Evolutionary conservation across 1,140 invertebrate genomes (phyloP).

Genomic region (Heterodera carotae): DNA sequence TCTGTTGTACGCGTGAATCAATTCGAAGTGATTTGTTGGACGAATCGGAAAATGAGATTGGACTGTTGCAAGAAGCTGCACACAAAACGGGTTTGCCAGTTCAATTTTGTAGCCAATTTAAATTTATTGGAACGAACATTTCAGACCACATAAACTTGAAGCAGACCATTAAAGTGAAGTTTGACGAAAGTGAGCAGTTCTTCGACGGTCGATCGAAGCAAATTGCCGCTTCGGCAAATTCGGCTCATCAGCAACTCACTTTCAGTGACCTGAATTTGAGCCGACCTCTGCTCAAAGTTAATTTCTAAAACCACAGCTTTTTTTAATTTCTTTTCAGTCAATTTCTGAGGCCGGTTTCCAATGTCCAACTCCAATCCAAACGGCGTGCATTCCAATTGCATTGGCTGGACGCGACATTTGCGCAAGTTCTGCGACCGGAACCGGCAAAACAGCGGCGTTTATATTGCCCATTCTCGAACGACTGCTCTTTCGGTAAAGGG

Average conservation of each 20-base stretch:
- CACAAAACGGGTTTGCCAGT: neutral
- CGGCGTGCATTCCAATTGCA: constrained; percentile 88
- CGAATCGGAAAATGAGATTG: neutral
- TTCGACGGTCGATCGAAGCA: neutral
- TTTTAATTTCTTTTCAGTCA: constrained; percentile 70
- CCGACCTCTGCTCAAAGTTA: constrained; percentile 62
- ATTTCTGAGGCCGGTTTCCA: constrained; percentile 82
- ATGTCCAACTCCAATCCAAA: constrained; percentile 93
- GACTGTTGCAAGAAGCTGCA: constrained; percentile 1
- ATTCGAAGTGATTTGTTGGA: neutral
- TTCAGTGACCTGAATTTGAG: constrained; percentile 62
- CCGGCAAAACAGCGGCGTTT: constrained; percentile 94
- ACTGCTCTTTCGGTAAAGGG: constrained; percentile 75
- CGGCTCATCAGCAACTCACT: constrained; percentile 7
- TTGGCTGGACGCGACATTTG: constrained; percentile 86
- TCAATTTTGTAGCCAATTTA: neutral
- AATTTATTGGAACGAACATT: too few relatives aligned
- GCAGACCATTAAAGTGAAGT: neutral
- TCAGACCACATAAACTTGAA: neutral
- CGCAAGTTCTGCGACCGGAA: constrained; percentile 94
- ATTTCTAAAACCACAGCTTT: neutral
- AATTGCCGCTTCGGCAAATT: neutral
- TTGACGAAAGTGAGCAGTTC: neutral
- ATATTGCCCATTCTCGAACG: constrained; percentile 95
- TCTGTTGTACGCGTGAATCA: too few relatives aligned